phyloP scores from a whole-genome alignment of 2,113 vertebrate species.

The Tauraco erythrolophus region DNA sequence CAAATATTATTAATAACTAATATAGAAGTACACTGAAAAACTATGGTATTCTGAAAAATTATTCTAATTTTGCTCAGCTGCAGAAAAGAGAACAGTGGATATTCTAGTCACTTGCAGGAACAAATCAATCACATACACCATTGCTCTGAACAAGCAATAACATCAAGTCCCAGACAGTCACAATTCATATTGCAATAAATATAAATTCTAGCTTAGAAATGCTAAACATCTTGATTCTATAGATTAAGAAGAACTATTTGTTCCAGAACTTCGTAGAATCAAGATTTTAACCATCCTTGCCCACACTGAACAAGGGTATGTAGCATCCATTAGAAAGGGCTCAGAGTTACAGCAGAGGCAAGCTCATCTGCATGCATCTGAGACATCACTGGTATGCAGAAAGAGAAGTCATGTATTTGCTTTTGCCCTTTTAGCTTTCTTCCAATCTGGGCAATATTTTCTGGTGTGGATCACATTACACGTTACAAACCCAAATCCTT shows the following conservation, averaged over 20 bases:
- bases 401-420: background rate
- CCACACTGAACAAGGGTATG: background rate
- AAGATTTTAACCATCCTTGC: background rate
- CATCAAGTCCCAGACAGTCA: background rate
- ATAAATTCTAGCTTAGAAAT: background rate
- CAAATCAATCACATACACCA: background rate
- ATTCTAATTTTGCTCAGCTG: background rate
- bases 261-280: background rate
- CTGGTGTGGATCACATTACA: background rate
- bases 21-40: background rate
- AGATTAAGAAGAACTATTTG: background rate
- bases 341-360: background rate
- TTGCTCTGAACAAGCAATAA: background rate
- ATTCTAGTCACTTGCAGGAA: background rate
- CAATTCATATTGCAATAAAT: background rate
- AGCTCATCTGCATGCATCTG: background rate
- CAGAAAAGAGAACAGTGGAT: background rate
- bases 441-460: background rate
- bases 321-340: background rate
- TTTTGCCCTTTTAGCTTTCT: background rate
- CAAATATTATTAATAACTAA: background rate
- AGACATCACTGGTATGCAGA: background rate
- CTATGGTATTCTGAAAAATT: background rate
- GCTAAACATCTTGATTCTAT: background rate
- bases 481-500: background rate